Evolutionary conservation across 2,797 vertebrate species (phyloP).

Genomic region (Poecilia wingei): DNA sequence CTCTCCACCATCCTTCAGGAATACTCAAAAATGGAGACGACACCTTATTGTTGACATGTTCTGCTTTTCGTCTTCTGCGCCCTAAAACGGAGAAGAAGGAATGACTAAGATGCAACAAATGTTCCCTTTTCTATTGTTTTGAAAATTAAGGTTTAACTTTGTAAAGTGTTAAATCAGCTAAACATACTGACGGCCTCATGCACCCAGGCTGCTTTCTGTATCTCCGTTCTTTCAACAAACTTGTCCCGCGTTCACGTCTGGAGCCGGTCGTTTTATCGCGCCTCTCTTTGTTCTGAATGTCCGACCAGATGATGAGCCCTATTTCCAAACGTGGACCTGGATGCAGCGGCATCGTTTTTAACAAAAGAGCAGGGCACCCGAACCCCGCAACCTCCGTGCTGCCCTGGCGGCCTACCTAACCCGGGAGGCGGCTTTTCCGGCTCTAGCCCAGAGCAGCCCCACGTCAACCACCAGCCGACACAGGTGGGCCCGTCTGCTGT

Average conservation of each 20-base stretch:
- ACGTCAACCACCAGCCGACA: slow-evolving; percentile 33
- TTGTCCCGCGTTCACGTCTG: neutral
- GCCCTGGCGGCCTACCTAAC: slow-evolving; percentile 39
- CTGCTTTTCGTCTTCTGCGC: neutral
- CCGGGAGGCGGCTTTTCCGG: neutral
- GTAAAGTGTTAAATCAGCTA: neutral
- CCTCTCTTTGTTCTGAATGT: slow-evolving; percentile 14
- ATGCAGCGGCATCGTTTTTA: neutral
- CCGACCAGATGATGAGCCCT: neutral
- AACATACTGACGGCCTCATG: neutral
- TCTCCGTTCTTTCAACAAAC: neutral
- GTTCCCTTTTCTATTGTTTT: neutral
- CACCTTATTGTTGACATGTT: neutral
- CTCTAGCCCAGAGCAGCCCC: slow-evolving; percentile 9
- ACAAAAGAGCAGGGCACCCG: neutral
- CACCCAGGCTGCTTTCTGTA: neutral
- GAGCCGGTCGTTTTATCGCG: neutral
- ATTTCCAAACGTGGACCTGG: neutral
- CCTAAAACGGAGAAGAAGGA: neutral
- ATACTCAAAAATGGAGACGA: neutral
- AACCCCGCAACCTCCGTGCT: slow-evolving; percentile 54
- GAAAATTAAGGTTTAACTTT: neutral
- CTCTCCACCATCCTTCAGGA: neutral
- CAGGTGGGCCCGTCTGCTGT: slow-evolving; percentile 65
- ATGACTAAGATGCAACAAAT: neutral